Evolutionary conservation across 2,797 vertebrate genomes (phyloP).

Genomic region (Graptemys geographica): DNA sequence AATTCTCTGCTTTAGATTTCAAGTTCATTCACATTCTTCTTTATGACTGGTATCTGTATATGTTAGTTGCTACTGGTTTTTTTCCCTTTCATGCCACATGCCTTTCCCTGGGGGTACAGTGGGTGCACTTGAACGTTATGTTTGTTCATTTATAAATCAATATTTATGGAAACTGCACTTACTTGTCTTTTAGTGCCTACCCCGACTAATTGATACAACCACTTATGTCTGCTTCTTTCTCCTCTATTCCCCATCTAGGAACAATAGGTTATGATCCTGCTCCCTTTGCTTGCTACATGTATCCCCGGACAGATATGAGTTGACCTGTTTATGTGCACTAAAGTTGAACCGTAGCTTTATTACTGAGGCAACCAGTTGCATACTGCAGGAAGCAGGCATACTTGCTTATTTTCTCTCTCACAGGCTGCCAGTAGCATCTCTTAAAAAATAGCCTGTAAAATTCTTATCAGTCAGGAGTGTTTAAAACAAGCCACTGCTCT

Average conservation of each 20-base stretch:
- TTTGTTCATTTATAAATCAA: not conserved
- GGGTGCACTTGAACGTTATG: not conserved
- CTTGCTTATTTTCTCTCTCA: not conserved
- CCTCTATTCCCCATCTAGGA: not conserved
- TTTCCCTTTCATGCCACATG: not conserved
- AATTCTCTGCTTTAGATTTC: not conserved
- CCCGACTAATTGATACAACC: not conserved
- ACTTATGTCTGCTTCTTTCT: not conserved
- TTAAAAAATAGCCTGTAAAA: not conserved
- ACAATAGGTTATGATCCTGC: not conserved
- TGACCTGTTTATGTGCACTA: not conserved
- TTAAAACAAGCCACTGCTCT: not conserved
- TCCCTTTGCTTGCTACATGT: not conserved
- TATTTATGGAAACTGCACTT: not conserved
- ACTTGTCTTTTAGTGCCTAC: not conserved
- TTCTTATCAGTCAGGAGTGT: not conserved
- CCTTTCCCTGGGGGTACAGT: not conserved
- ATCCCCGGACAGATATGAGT: not conserved
- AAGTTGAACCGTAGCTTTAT: not conserved
- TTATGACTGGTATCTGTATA: not conserved
- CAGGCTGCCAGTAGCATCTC: not conserved
- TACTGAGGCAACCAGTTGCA: not conserved
- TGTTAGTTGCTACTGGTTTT: not conserved
- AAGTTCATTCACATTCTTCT: not conserved
- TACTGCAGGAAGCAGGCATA: not conserved